Percentiles rank a stretch among this genome's conserved stretches.
Evolutionary conservation across 2,113 vertebrate species (phyloP).

Genomic region (Microtus richardsoni): DNA sequence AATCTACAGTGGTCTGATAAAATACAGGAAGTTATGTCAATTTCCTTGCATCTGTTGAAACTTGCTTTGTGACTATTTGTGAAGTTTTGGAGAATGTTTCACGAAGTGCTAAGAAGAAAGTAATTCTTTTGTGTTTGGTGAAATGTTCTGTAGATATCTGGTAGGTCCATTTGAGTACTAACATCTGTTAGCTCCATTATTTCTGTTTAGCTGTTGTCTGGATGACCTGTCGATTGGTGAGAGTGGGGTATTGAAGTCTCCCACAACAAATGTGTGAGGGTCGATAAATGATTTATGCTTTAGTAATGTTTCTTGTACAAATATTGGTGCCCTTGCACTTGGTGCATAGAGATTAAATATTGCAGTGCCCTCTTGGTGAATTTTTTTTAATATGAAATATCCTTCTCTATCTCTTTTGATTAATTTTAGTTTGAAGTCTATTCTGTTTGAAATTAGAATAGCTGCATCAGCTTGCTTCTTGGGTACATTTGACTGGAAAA

Average conservation of each 20-base stretch:
- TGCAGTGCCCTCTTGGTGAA: not conserved
- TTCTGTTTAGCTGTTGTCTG: not conserved
- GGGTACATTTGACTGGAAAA: not conserved
- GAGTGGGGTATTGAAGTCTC: not conserved
- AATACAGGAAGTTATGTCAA: too few species aligned
- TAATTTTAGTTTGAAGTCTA: not conserved
- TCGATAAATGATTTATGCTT: not conserved
- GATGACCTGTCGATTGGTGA: not conserved
- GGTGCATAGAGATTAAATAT: not conserved
- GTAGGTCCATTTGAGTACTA: not conserved
- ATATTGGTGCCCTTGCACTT: not conserved
- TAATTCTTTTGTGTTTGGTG: not conserved
- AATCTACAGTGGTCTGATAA: too few species aligned
- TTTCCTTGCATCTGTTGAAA: not conserved
- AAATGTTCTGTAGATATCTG: not conserved
- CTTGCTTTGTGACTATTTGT: not conserved
- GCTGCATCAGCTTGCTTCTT: not conserved
- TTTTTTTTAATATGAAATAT: not conserved
- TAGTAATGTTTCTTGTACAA: not conserved
- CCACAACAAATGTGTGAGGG: not conserved
- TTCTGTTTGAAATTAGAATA: not conserved
- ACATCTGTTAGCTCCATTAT: not conserved
- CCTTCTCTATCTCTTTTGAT: not conserved
- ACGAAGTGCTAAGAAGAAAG: not conserved
- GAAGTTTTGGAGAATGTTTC: not conserved